phyloP scores from a whole-genome alignment of 2,113 vertebrate species.

The Percopsis transmontana region DNA sequence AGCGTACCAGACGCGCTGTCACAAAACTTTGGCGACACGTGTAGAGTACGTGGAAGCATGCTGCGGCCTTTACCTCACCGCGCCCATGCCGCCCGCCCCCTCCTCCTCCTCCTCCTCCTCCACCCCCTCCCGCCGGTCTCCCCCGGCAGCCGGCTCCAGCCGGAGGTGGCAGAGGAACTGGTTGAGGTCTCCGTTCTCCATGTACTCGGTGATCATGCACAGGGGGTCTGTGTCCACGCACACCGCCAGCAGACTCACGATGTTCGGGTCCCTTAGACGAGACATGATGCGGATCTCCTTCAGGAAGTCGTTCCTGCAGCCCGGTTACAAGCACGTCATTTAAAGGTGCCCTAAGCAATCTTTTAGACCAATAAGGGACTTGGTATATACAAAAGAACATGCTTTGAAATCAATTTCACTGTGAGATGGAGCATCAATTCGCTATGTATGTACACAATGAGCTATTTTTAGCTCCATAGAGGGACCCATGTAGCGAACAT shows the following conservation, averaged over 20 bases:
- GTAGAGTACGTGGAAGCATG: too few species aligned
- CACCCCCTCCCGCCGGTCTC: slow-evolving; percentile 42
- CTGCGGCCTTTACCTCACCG: slow-evolving; percentile 85
- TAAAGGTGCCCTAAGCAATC: too few species aligned
- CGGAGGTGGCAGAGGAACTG: slow-evolving; percentile 93
- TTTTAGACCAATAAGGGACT: too few species aligned
- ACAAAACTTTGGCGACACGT: too few species aligned
- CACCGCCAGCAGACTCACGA: slow-evolving; percentile 92
- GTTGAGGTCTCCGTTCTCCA: slow-evolving; percentile 98
- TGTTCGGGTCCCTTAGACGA: slow-evolving; percentile 93
- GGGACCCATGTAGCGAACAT: too few species aligned
- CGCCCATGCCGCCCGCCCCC: neutral
- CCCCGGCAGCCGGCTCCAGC: slow-evolving; percentile 52
- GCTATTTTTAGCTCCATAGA: too few species aligned
- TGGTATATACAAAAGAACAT: too few species aligned
- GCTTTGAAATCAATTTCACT: too few species aligned
- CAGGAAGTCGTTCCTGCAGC: slow-evolving; percentile 93
- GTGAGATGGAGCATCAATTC: too few species aligned
- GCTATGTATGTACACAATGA: too few species aligned
- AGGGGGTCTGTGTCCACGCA: slow-evolving; percentile 90
- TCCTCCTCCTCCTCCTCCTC: slow-evolving; percentile 6
- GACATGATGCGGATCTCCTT: slow-evolving; percentile 99
- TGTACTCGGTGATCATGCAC: slow-evolving; percentile 99
- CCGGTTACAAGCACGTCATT: neutral
- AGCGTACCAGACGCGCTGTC: too few species aligned